Base-by-base conservation (phyloP, 1,140 invertebrate species). In the Augochlora pura region DNA sequence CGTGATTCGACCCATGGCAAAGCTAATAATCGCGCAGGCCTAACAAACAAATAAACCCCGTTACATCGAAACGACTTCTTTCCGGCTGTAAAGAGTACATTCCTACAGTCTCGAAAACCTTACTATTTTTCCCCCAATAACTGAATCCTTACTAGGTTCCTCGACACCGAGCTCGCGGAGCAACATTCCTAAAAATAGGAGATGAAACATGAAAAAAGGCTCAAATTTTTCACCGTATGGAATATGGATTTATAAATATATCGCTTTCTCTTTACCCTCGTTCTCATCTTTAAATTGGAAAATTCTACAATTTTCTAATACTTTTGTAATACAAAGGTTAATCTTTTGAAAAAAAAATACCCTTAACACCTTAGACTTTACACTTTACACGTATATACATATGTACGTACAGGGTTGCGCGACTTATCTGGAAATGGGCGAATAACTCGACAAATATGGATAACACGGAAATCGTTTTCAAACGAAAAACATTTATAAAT, bases 101-200 rank as follows among this genome's bases (percentile, higher is more conserved):
- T 46, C 77, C 79, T 32, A 42, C 63, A 72, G 60, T 77, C 16
- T 81, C 38, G 7, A 84, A 84, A 79, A 75, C 82, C 69, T 80
- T 73, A 81, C 75, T 84, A 77, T 83, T 82, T 70, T 60, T n/a
- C 21, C 18, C 25, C 21, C 18, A 27, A 70, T 63, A 60, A 76
- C 54, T 14, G 59, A 52, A 67, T 74, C 23, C 70, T 42, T 67
- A 67, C 14, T 70, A 62, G 72, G 39, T 57, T 83, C 69, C 73
- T 77, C 77, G n/a, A 70, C 65, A 67, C 69, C 32, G 32, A 32
- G 38, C 52, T 27, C 8, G 38, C 59, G 27, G 81, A 85, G 79
- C 75, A 69, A 65, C 63, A 73, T 75, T 54, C 25, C 5, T 12
- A 10, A 0, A 46, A 14, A 46, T 46, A 14, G 39, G 46, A 84